A percentile compares a stretch with the other conserved stretches of the same genome.
Evolutionary conservation across 2,888 invertebrate species (phyloP).

Genomic region (Halictus ligatus): DNA sequence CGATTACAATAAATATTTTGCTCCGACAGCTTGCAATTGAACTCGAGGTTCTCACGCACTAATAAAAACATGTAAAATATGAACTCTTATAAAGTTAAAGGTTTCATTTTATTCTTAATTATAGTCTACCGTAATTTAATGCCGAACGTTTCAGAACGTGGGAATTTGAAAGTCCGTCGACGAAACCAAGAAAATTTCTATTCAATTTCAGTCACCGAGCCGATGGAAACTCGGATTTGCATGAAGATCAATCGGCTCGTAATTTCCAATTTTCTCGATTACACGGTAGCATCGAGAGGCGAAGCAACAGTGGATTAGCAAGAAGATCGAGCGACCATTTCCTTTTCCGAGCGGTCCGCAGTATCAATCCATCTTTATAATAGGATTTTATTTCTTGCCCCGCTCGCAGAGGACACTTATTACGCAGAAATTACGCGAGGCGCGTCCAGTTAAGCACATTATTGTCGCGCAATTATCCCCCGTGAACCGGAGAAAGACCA

Average conservation of each 20-base stretch:
- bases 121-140: neutral
- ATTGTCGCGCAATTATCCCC: conserved; percentile 7
- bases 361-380: conserved; percentile 13
- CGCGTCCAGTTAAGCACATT: neutral
- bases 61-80: neutral
- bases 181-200: neutral
- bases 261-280: neutral
- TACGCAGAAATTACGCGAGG: conserved; percentile 6
- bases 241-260: neutral
- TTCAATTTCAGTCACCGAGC: neutral
- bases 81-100: neutral
- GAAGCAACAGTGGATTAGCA: neutral
- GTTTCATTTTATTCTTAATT: neutral
- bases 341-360: neutral
- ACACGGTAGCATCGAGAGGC: neutral
- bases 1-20: too few species aligned
- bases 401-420: neutral
- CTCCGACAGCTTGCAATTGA: neutral
- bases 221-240: neutral
- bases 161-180: neutral
- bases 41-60: neutral
- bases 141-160: neutral
- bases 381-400: conserved; percentile 29
- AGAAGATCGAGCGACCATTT: neutral
- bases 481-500: neutral